Base-by-base conservation (phyloP, 2,113 vertebrate species). In the Atrichornis clamosus region DNA sequence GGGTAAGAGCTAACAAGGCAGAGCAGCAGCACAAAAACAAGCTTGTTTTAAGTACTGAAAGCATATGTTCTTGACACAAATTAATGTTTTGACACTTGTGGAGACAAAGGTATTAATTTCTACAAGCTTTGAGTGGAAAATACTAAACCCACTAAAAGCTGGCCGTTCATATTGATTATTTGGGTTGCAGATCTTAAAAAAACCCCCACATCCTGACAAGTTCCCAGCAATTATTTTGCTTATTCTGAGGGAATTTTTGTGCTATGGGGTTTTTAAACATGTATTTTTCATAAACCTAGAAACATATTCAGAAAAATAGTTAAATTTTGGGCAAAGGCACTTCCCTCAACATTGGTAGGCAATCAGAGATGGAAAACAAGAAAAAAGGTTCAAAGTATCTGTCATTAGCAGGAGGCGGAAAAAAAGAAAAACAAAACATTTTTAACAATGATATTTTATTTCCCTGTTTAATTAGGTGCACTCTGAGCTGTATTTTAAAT, bases 31-130 rank as follows among this genome's bases (percentile, higher is more conserved):
- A 97, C 96, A 97, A 97, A 96, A 95, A 5, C 96, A 95, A 86
- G 85, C 97, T 97, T 98, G 97, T 97, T 97, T 97, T 96, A 96
- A 97, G 95, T 76, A 87, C 94, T 63, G 67, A 97, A 96, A 98
- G 95, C 98, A 97, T 97, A 98, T 97, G 97, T 96, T 97, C 91
- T 73, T 91, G 97, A 96, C 95, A 97, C 65, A 96, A 93, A 89
- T 79, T 78, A 67, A 91, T 75, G 94, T 78, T 90, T 93, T 90
- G 97, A 95, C 93, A 86, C 93, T 96, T 88, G 92, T 8, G 5
- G 91, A 84, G 72, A 79, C 0, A 10, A 78, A 90, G 68, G 70
- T n/a, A 75, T 62, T 76, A 55, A 69, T 80, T 70, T 91, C 69
- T 85, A 76, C 41, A 79, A 87, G 44, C n/a, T 96, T 63, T 3